Evolutionary conservation across 92 coral and sea anemone species (phyloP).

Genomic region (Bergia sp.): DNA sequence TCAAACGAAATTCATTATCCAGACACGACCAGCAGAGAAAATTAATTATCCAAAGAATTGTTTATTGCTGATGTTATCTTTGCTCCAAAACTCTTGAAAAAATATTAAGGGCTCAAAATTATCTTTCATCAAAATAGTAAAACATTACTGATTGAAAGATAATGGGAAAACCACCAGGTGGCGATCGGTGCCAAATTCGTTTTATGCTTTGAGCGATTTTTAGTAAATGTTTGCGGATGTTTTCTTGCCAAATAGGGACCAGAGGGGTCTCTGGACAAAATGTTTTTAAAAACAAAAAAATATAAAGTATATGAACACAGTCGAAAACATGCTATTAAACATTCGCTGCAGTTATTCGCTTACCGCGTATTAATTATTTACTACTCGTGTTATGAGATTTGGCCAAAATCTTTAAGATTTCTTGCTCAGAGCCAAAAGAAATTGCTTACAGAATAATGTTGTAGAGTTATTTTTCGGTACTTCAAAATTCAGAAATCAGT

Average conservation of each 20-base stretch:
- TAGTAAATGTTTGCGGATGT: slow-evolving; percentile 35
- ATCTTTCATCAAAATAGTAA: slow-evolving; percentile 25
- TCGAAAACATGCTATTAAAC: slow-evolving; percentile 5
- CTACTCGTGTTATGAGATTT: slow-evolving; percentile 2
- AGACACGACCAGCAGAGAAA: neutral
- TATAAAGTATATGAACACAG: neutral
- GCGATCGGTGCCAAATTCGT: neutral
- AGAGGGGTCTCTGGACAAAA: neutral
- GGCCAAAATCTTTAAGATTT: neutral
- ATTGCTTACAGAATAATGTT: neutral
- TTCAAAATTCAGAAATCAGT: neutral
- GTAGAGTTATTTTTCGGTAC: neutral
- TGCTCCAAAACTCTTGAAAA: slow-evolving; percentile 2
- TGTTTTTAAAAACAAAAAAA: slow-evolving; percentile 18
- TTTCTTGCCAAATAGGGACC: neutral
- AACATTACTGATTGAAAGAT: slow-evolving; percentile 36
- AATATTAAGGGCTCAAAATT: neutral
- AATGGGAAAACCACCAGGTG: slow-evolving; percentile 17
- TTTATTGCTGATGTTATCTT: slow-evolving; percentile 24
- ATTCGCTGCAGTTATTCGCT: neutral
- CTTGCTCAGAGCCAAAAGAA: neutral
- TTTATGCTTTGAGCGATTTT: slow-evolving; percentile 3
- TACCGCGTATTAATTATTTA: slow-evolving; percentile 7
- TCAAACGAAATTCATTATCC: neutral
- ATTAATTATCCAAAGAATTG: neutral